Conservation (phyloP, 1,140 invertebrate species). For the Whitmania pigra region DNA sequence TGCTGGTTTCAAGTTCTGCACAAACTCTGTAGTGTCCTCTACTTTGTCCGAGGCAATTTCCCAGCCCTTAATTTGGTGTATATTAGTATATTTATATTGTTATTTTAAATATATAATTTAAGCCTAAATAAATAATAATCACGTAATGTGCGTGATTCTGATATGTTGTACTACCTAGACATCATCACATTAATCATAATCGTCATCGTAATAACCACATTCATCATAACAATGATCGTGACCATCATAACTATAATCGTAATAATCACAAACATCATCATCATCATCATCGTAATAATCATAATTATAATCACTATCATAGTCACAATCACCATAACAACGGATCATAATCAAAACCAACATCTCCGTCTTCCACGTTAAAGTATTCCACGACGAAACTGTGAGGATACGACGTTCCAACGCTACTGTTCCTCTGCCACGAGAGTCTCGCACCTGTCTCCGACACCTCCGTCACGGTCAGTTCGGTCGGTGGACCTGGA, state of each 20-base stretch:
- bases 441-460: slow-evolving; percentile 64
- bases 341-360: slow-evolving; percentile 25
- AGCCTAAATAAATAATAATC: no score
- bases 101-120: no score
- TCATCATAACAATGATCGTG: no score
- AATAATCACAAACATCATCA: no score
- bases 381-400: slow-evolving; percentile 76
- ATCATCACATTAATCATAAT: no score
- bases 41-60: slow-evolving; percentile 56
- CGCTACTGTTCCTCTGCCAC: slow-evolving; percentile 56
- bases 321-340: no score
- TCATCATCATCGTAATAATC: no score
- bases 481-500: not conserved
- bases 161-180: no score
- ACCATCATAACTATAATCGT: no score
- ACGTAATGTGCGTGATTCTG: no score
- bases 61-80: slow-evolving; percentile 49
- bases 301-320: no score
- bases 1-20: slow-evolving; percentile 60
- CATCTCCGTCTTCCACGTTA: slow-evolving; percentile 45
- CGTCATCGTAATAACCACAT: no score
- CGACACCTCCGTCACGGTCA: slow-evolving; percentile 57
- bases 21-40: slow-evolving; percentile 46
- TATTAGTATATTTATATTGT: not conserved
- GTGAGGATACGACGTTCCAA: slow-evolving; percentile 58